These are phyloP conservation scores for Druceiella hillmani DNA, from an alignment of 2,888 invertebrate species.

Conservation along the genomic window DNA sequence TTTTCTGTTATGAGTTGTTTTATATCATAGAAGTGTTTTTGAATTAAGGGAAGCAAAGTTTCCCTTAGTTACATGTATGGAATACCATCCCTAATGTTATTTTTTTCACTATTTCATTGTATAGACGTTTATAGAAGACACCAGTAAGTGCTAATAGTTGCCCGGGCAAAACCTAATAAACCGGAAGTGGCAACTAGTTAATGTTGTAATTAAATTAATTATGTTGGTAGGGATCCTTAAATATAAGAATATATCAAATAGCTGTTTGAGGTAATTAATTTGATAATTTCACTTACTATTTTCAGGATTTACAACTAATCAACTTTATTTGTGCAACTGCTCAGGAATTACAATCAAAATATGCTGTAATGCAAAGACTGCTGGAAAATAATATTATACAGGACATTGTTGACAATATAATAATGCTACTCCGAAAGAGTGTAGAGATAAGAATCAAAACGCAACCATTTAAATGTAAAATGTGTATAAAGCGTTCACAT, in stretches of 20 bases:
- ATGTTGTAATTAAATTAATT: too few relatives aligned
- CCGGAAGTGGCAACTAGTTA: not conserved
- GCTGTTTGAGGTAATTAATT: constrained; percentile 30
- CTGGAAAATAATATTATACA: constrained; percentile 34
- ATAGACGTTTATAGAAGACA: too few relatives aligned
- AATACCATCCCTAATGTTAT: too few relatives aligned
- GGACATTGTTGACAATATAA: constrained; percentile 41
- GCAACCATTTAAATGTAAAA: constrained; percentile 58
- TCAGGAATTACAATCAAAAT: constrained; percentile 26
- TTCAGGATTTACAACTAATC: constrained; percentile 16
- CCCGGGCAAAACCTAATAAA: not conserved
- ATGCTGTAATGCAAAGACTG: constrained; percentile 36
- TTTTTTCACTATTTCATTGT: too few relatives aligned
- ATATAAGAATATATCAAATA: too few relatives aligned
- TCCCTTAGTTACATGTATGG: too few relatives aligned
- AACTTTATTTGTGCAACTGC: not conserved
- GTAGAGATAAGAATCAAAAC: constrained; percentile 53
- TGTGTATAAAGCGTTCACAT: constrained; percentile 40
- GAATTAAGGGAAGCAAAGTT: too few relatives aligned
- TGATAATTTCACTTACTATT: constrained; percentile 19
- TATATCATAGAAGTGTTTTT: too few relatives aligned
- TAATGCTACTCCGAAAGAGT: constrained; percentile 51
- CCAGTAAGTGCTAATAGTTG: not conserved
- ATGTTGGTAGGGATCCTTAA: too few relatives aligned
- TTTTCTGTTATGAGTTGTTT: too few relatives aligned